These are phyloP conservation scores for Trissoscelio sp. DNA, from an alignment of 2,888 invertebrate genomes.

Conservation along the genomic window DNA sequence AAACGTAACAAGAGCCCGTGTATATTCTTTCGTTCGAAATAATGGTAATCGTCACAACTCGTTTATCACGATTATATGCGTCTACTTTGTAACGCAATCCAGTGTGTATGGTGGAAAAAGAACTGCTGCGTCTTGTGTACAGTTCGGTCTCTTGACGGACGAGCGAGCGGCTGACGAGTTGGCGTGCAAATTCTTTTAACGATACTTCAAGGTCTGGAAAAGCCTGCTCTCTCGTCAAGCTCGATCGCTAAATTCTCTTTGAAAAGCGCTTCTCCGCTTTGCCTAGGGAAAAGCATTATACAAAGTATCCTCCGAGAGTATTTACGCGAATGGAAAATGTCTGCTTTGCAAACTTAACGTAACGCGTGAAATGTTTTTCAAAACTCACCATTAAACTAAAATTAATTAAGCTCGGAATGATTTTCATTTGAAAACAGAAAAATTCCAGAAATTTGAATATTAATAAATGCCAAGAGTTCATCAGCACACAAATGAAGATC, in stretches of 20 bases:
- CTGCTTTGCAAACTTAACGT: slow-evolving; percentile 42
- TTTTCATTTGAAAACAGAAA: not conserved
- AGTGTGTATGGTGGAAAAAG: slow-evolving; percentile 57
- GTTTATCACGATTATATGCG: slow-evolving; percentile 67
- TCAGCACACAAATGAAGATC: slow-evolving; percentile 40
- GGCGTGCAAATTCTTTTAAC: slow-evolving; percentile 82
- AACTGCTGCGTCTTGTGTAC: slow-evolving; percentile 59
- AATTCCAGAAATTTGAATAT: not conserved
- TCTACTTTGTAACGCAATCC: slow-evolving; percentile 60
- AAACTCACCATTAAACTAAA: too few species aligned
- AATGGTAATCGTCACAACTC: slow-evolving; percentile 57
- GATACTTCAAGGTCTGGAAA: slow-evolving; percentile 78
- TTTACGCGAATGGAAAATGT: slow-evolving; percentile 54
- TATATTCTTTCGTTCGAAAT: slow-evolving; percentile 49
- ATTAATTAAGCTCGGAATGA: not conserved
- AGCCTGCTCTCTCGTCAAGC: slow-evolving; percentile 70
- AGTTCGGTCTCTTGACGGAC: slow-evolving; percentile 75
- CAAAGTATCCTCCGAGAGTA: slow-evolving; percentile 44
- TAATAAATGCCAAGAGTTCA: slow-evolving; percentile 6
- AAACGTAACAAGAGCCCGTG: slow-evolving; percentile 33
- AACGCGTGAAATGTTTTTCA: not conserved
- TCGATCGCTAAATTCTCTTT: slow-evolving; percentile 78
- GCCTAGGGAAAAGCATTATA: slow-evolving; percentile 38
- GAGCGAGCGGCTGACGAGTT: slow-evolving; percentile 81
- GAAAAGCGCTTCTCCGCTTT: slow-evolving; percentile 72